These are phyloP conservation scores for Suillia variegata DNA, from an alignment of 2,888 invertebrate genomes.

Conservation along the genomic window DNA sequence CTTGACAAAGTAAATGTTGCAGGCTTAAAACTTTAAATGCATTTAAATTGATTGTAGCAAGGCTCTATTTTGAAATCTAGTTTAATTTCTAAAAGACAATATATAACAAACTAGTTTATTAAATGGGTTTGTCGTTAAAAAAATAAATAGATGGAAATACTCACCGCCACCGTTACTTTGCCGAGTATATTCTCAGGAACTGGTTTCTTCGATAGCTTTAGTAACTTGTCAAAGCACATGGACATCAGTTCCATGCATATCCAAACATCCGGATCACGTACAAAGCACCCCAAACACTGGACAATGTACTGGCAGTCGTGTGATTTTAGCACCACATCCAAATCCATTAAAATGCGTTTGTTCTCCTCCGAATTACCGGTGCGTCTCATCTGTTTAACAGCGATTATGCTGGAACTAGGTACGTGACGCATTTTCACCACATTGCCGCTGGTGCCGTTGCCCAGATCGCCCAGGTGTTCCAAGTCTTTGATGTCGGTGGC, in stretches of 20 bases:
- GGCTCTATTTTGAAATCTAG: too few relatives aligned
- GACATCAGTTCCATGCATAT: constrained; percentile 99
- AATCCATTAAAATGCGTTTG: constrained; percentile 97
- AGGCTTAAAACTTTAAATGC: too few relatives aligned
- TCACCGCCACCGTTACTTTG: constrained; percentile 94
- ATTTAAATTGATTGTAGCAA: too few relatives aligned
- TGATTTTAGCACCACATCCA: constrained; percentile 97
- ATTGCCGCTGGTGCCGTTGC: constrained; percentile 96
- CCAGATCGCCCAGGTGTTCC: constrained; percentile 84
- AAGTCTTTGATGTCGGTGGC: constrained; percentile 82
- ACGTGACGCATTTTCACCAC: constrained; percentile 95
- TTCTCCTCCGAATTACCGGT: constrained; percentile 97
- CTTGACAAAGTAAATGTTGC: too few relatives aligned
- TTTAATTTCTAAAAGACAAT: neutral
- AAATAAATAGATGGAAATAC: too few relatives aligned
- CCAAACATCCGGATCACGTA: constrained; percentile 97
- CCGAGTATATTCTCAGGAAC: constrained; percentile 96
- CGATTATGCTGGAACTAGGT: constrained; percentile 83
- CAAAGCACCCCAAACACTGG: constrained; percentile 96
- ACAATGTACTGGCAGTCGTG: constrained; percentile 97
- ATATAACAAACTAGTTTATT: too few relatives aligned
- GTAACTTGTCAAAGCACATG: constrained; percentile 95
- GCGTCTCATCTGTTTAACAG: constrained; percentile 98
- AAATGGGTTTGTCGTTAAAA: too few relatives aligned
- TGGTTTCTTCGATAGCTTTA: constrained; percentile 83